phyloP scores from a whole-genome alignment of 2,797 vertebrate species.

The Lophotriccus pileatus region DNA sequence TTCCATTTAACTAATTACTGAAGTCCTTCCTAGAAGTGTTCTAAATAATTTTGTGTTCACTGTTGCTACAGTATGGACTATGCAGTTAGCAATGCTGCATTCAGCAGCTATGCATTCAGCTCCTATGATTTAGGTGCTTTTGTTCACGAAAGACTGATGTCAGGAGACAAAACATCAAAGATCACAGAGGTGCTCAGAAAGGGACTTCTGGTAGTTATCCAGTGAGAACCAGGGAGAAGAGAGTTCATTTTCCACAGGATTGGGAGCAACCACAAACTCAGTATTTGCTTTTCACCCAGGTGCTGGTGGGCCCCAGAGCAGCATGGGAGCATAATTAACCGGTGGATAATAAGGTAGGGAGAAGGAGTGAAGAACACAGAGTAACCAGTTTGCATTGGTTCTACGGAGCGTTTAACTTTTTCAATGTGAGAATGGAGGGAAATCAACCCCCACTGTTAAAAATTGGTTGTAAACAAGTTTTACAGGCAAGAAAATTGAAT shows the following conservation, averaged over 20 bases:
- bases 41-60: background rate
- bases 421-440: background rate
- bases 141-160: background rate
- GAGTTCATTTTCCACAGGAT: background rate
- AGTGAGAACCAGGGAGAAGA: background rate
- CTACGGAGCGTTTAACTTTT: background rate
- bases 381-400: background rate
- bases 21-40: background rate
- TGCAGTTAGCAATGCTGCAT: background rate
- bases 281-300: background rate
- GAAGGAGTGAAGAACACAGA: background rate
- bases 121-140: background rate
- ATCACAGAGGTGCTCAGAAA: background rate
- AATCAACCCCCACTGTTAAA: background rate
- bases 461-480: background rate
- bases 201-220: background rate
- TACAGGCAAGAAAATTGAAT: background rate
- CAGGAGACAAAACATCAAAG: background rate
- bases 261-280: background rate
- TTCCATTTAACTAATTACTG: conserved; percentile 9
- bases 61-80: background rate
- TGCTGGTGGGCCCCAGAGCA: background rate
- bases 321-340: conserved; percentile 1
- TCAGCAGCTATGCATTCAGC: conserved; percentile 23
- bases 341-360: background rate